Conservation (phyloP, 2,797 vertebrate species). For the Halcyon chelicuti region DNA sequence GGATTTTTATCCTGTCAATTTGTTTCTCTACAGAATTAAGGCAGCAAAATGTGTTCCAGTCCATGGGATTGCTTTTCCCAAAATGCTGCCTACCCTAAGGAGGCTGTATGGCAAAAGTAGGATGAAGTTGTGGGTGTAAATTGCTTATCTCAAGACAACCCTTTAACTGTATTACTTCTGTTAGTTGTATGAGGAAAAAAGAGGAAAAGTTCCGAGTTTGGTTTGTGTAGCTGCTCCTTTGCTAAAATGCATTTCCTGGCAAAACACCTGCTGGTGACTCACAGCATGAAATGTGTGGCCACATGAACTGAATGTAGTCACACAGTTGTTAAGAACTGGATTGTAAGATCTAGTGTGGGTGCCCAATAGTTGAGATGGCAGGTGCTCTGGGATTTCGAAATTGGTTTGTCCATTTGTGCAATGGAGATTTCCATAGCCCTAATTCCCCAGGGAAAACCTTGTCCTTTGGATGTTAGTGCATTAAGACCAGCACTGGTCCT, state of each 20-base stretch:
- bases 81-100: neutral
- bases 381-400: neutral
- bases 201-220: neutral
- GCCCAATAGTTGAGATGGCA: too few relatives aligned
- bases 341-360: neutral
- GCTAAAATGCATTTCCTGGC: neutral
- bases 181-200: neutral
- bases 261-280: neutral
- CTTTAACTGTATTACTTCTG: neutral
- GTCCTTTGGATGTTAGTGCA: accelerated
- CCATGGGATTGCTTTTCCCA: neutral
- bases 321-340: neutral
- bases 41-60: neutral
- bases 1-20: neutral
- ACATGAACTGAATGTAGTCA: neutral
- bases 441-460: neutral
- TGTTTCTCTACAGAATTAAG: neutral
- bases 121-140: neutral
- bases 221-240: neutral
- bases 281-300: accelerated
- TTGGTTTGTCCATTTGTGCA: accelerated
- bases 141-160: neutral
- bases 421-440: neutral
- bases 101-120: neutral
- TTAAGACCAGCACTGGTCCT: neutral